Evolutionary conservation across 1,140 invertebrate genomes (phyloP).

Genomic region (Lerema accius): DNA sequence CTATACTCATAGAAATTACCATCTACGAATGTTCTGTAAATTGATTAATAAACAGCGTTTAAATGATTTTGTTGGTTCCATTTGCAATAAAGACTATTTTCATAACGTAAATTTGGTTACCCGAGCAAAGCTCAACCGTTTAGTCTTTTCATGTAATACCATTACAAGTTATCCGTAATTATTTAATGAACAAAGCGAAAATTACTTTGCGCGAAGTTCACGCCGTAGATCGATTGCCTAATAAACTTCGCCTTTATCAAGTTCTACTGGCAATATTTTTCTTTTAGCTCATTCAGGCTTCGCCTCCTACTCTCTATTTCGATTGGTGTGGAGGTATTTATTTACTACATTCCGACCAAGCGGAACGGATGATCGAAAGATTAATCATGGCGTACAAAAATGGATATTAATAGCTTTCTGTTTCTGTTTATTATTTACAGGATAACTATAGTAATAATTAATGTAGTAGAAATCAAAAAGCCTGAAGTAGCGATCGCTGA

Average conservation of each 20-base stretch:
- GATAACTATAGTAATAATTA: constrained; percentile 4
- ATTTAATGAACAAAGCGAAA: background rate
- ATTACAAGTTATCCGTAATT: background rate
- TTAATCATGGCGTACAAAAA: background rate
- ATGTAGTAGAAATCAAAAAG: too few relatives aligned
- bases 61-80: too few relatives aligned
- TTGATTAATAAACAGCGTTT: too few relatives aligned
- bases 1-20: too few relatives aligned
- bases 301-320: background rate
- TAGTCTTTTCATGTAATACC: background rate
- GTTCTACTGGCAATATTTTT: constrained; percentile 3
- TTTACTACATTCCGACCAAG: background rate
- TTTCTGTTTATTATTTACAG: constrained; percentile 2
- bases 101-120: too few relatives aligned
- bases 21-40: too few relatives aligned
- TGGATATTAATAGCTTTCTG: background rate
- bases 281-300: constrained; percentile 6
- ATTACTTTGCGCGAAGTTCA: constrained; percentile 1
- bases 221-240: background rate
- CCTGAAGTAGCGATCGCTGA: too few relatives aligned
- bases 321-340: background rate
- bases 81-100: too few relatives aligned
- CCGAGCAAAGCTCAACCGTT: too few relatives aligned
- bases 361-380: background rate
- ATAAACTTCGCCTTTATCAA: constrained; percentile 17